These are phyloP conservation scores for Cydia amplana DNA, from an alignment of 1,140 invertebrate species.

Conservation along the genomic window DNA sequence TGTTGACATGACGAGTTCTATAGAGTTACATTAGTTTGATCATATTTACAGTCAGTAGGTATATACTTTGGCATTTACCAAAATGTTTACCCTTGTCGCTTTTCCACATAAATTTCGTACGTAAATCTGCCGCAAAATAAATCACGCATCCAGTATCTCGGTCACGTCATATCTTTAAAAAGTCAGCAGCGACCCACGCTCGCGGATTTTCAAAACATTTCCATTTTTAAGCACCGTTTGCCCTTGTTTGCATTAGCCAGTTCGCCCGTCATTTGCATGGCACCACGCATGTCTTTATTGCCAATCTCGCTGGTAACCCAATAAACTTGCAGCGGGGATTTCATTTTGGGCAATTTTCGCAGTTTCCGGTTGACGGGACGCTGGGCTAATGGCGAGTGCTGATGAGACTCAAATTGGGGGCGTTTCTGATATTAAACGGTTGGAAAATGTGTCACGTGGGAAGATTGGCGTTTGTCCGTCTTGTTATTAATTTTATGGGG, in stretches of 20 bases:
- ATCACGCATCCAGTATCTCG: slow-evolving; percentile 8
- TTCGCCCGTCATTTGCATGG: slow-evolving; percentile 48
- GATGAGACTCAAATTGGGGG: slow-evolving; percentile 20
- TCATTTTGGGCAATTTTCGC: slow-evolving; percentile 59
- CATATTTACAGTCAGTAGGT: neutral
- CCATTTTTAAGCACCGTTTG: slow-evolving; percentile 35
- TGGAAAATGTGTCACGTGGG: slow-evolving; percentile 3
- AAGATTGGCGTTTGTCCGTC: neutral
- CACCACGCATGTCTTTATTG: slow-evolving; percentile 45
- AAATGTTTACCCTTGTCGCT: neutral
- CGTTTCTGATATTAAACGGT: slow-evolving; percentile 18
- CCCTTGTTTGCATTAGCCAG: slow-evolving; percentile 36
- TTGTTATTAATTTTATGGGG: neutral
- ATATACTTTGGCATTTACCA: neutral
- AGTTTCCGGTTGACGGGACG: slow-evolving; percentile 39
- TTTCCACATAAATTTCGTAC: neutral
- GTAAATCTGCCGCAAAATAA: slow-evolving; percentile 4
- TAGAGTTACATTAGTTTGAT: neutral
- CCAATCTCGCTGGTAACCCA: slow-evolving; percentile 56
- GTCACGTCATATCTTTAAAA: neutral
- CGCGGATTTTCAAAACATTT: slow-evolving; percentile 17
- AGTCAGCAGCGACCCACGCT: neutral
- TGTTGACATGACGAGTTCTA: no score
- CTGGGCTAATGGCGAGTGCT: slow-evolving; percentile 16
- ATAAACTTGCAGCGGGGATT: slow-evolving; percentile 53